A percentile compares a stretch with the other conserved stretches of the same genome.
phyloP scores from a whole-genome alignment of 2,888 invertebrate genomes.

The Teleogryllus oceanicus region DNA sequence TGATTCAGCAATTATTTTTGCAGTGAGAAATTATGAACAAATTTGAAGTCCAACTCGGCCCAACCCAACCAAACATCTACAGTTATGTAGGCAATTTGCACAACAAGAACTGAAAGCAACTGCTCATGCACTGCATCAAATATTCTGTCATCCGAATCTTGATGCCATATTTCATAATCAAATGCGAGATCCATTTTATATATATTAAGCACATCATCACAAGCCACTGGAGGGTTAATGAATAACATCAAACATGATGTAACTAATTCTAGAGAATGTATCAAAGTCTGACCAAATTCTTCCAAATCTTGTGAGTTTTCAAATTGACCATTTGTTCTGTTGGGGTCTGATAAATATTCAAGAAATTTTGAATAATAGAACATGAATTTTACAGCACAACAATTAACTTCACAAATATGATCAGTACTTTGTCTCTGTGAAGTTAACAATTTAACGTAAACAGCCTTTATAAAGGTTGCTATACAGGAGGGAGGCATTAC shows the following conservation, averaged over 20 bases:
- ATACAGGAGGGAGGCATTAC: background rate
- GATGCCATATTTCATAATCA: background rate
- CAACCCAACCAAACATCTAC: slow-evolving; percentile 33
- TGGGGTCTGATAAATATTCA: slow-evolving; percentile 18
- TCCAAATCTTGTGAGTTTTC: background rate
- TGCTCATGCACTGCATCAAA: background rate
- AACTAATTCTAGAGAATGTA: slow-evolving; percentile 4
- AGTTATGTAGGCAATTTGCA: slow-evolving; percentile 24
- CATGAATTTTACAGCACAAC: slow-evolving; percentile 19
- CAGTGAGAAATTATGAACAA: slow-evolving; percentile 22
- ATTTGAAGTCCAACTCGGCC: slow-evolving; percentile 27
- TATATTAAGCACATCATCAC: background rate
- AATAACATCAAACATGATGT: background rate
- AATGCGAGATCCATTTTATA: background rate
- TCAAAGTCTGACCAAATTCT: background rate
- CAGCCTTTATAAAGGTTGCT: slow-evolving; percentile 18
- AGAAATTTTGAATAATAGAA: slow-evolving; percentile 3
- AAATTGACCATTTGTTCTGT: background rate
- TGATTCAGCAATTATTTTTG: slow-evolving; percentile 33
- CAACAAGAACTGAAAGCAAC: slow-evolving; percentile 25
- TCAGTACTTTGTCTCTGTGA: background rate
- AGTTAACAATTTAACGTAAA: slow-evolving; percentile 27
- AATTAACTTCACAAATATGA: slow-evolving; percentile 18
- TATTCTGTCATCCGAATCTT: background rate
- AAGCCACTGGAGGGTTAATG: background rate